These are phyloP conservation scores for Cyanocitta stelleri DNA, from an alignment of 2,113 vertebrate species.

Conservation along the genomic window DNA sequence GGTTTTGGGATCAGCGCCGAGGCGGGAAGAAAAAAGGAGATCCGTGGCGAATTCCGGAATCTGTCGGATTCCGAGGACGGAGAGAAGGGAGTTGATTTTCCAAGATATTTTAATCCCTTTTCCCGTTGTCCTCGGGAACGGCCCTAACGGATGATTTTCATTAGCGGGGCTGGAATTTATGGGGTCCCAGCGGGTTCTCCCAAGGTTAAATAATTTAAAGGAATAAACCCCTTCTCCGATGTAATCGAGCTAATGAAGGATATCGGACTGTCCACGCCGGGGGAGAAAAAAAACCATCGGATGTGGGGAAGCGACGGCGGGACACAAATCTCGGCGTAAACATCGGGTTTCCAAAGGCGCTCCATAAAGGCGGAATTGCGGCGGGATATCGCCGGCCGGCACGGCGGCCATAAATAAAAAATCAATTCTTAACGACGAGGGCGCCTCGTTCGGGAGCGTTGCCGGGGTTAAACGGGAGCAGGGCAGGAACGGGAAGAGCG, in stretches of 20 bases:
- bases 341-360: conserved; percentile 63
- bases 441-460: conserved; percentile 68
- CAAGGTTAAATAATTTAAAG: conserved; percentile 81
- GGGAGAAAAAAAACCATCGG: neutral
- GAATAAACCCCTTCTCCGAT: conserved; percentile 68
- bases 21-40: neutral
- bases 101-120: conserved; percentile 45
- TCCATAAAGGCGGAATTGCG: conserved; percentile 65
- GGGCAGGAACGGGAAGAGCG: conserved; percentile 37
- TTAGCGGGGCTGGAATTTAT: conserved; percentile 74
- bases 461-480: conserved; percentile 78
- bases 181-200: conserved; percentile 64
- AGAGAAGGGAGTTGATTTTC: neutral
- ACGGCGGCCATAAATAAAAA: conserved; percentile 76
- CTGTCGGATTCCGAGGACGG: neutral
- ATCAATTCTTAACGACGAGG: conserved; percentile 78
- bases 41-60: neutral
- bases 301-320: neutral
- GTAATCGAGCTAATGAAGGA: conserved; percentile 73
- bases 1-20: neutral
- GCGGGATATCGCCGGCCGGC: conserved; percentile 68
- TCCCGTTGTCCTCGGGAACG: conserved; percentile 52
- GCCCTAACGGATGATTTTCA: conserved; percentile 77
- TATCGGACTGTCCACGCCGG: conserved; percentile 16
- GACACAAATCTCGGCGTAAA: conserved; percentile 72